A percentile compares a stretch with the other conserved stretches of the same genome.
Evolutionary conservation across 37 sponge, comb jelly and placozoan species (phyloP).

Genomic region (Mnemiopsis leidyi): DNA sequence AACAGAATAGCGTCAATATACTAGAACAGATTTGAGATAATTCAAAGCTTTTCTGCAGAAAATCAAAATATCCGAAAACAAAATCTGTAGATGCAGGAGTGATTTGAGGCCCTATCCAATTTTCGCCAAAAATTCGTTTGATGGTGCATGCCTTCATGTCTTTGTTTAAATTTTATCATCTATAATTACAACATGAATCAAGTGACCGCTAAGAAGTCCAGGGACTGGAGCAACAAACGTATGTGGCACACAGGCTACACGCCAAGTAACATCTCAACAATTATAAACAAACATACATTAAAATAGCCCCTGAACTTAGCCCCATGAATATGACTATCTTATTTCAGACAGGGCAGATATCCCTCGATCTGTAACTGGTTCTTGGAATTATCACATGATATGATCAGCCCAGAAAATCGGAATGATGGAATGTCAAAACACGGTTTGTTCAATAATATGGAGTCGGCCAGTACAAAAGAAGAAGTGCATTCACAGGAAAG

Average conservation of each 20-base stretch:
- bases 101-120: too few relatives aligned
- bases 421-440: too few relatives aligned
- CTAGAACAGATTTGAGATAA: not conserved
- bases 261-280: slow-evolving; percentile 21
- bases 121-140: not conserved
- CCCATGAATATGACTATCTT: too few relatives aligned
- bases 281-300: not conserved
- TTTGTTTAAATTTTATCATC: too few relatives aligned
- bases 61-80: too few relatives aligned
- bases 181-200: too few relatives aligned
- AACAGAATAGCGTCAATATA: not conserved
- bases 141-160: not conserved
- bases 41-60: too few relatives aligned
- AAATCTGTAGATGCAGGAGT: too few relatives aligned
- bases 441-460: not conserved
- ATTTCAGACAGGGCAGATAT: too few relatives aligned
- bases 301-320: not conserved
- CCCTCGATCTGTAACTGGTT: not conserved
- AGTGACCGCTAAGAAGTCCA: not conserved
- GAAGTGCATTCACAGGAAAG: not conserved
- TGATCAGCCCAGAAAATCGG: not conserved
- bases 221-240: not conserved
- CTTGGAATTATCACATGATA: not conserved
- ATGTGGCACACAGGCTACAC: not conserved
- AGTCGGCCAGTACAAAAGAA: not conserved